phyloP scores from a whole-genome alignment of 2,888 invertebrate species.

The Tortricodes alternella region DNA sequence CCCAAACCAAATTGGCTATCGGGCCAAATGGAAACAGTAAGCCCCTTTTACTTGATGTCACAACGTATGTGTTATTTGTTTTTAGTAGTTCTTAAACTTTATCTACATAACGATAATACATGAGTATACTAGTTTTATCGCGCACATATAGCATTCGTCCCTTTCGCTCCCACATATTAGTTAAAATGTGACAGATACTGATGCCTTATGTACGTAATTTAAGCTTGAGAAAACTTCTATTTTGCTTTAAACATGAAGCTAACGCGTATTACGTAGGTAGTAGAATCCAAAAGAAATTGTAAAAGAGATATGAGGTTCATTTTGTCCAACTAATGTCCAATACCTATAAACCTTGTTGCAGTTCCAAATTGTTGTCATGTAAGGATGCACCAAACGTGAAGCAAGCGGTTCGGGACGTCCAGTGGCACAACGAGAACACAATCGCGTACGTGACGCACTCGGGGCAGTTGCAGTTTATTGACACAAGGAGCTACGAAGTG shows the following conservation, averaged over 20 bases:
- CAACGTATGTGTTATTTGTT: slow-evolving; percentile 55
- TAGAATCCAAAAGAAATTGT: too few relatives aligned
- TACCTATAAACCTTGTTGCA: slow-evolving; percentile 42
- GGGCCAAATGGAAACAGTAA: slow-evolving; percentile 65
- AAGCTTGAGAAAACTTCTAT: too few relatives aligned
- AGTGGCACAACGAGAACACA: slow-evolving; percentile 64
- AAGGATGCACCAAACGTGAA: slow-evolving; percentile 43
- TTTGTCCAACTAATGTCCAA: too few relatives aligned
- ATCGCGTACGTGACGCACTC: slow-evolving; percentile 63
- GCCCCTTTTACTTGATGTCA: slow-evolving; percentile 65
- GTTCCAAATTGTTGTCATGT: slow-evolving; percentile 46
- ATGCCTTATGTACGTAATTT: too few relatives aligned
- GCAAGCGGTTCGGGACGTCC: slow-evolving; percentile 59
- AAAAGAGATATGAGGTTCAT: too few relatives aligned
- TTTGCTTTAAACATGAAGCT: too few relatives aligned
- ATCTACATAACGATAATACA: background rate
- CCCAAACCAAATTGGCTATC: slow-evolving; percentile 55
- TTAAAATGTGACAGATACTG: too few relatives aligned
- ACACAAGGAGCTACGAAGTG: slow-evolving; percentile 52
- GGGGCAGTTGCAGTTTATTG: slow-evolving; percentile 57
- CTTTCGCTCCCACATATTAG: too few relatives aligned
- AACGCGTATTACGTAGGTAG: too few relatives aligned
- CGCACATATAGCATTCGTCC: too few relatives aligned
- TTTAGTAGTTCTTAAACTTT: slow-evolving; percentile 3
- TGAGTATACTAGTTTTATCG: too few relatives aligned